Percentiles rank a stretch among this genome's conserved stretches.
phyloP scores from a whole-genome alignment of 1,140 invertebrate species.

The Drosophila arawakana region DNA sequence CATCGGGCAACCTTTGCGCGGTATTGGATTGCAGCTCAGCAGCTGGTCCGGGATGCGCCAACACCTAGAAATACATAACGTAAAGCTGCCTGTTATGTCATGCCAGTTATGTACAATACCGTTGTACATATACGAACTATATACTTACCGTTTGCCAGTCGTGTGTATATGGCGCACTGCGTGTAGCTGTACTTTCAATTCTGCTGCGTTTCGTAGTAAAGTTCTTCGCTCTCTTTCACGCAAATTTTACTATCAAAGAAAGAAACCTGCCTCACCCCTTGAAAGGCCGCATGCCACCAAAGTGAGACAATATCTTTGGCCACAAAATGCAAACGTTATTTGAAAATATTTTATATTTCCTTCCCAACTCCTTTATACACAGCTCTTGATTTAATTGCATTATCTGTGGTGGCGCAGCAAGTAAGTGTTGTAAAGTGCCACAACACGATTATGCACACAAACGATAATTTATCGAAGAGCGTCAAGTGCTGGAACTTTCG shows the following conservation, averaged over 20 bases:
- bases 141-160: neutral
- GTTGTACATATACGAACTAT: constrained; percentile 20
- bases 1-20: constrained; percentile 71
- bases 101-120: constrained; percentile 19
- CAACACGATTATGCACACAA: neutral
- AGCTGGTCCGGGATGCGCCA: constrained; percentile 56
- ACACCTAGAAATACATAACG: constrained; percentile 14
- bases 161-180: constrained; percentile 39
- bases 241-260: constrained; percentile 17
- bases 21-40: constrained; percentile 67
- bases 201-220: constrained; percentile 64
- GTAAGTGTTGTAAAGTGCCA: constrained; percentile 3
- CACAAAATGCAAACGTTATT: constrained; percentile 57
- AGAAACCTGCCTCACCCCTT: neutral
- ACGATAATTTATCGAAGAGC: constrained; percentile 19
- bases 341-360: constrained; percentile 45
- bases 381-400: constrained; percentile 2
- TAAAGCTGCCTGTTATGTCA: constrained; percentile 27
- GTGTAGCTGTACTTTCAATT: constrained; percentile 61
- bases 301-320: constrained; percentile 24
- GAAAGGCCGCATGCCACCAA: neutral
- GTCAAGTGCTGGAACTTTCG: constrained; percentile 28
- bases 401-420: neutral
- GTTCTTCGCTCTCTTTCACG: constrained; percentile 1
- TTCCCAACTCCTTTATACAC: neutral